Conservation (phyloP, 2,797 vertebrate genomes). For the Neosilurus hyrtlii region DNA sequence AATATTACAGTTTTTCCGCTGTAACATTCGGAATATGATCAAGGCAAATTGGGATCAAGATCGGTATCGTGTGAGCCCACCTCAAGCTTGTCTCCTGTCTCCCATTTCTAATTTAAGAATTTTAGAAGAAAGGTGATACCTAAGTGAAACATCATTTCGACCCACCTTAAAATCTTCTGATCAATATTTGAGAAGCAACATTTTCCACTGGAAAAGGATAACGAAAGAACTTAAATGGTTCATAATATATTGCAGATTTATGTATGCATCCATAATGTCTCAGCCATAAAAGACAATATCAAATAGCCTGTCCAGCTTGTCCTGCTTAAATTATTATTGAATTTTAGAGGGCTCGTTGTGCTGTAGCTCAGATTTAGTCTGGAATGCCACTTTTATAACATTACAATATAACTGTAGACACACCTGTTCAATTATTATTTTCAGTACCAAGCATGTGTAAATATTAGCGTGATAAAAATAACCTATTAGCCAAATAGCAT, state of each 20-base stretch:
- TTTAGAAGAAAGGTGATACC: neutral
- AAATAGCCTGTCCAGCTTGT: neutral
- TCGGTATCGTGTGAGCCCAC: no score
- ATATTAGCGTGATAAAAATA: neutral
- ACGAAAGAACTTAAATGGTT: neutral
- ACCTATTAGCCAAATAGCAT: neutral
- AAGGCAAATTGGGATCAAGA: no score
- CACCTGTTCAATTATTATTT: neutral
- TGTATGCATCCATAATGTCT: neutral
- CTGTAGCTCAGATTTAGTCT: neutral
- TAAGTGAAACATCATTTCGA: neutral
- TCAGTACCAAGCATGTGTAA: neutral
- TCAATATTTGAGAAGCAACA: neutral
- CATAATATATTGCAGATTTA: neutral
- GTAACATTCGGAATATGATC: no score
- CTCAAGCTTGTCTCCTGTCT: neutral
- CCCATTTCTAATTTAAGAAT: neutral
- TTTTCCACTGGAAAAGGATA: neutral
- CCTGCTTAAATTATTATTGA: slow-evolving; percentile 2
- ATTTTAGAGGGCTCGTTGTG: neutral
- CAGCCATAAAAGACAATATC: neutral
- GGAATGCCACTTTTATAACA: neutral
- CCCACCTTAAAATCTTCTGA: slow-evolving; percentile 3
- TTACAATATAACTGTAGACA: neutral
- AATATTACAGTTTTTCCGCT: no score